Evolutionary conservation across 2,888 invertebrate species (phyloP).

Genomic region (Vanessa cardui): DNA sequence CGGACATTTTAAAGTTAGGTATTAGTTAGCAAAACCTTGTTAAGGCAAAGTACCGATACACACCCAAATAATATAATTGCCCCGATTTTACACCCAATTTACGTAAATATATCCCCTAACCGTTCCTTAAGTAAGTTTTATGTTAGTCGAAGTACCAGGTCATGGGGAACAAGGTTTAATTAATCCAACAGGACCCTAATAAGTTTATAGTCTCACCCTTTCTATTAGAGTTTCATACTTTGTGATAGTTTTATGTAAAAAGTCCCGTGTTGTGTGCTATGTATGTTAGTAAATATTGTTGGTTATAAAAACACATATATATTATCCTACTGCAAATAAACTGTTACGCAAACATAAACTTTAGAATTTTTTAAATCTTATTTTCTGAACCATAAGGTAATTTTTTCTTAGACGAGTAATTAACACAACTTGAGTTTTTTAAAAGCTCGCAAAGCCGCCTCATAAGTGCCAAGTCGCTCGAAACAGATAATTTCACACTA

Average conservation of each 20-base stretch:
- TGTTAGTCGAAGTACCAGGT: conserved; percentile 11
- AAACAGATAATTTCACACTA: no score
- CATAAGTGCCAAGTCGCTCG: no score
- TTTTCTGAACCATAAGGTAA: no score
- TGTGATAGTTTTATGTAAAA: conserved; percentile 15
- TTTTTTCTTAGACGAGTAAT: no score
- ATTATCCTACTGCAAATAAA: no score
- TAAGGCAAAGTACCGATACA: not conserved
- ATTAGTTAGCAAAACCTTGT: not conserved
- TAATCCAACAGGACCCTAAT: conserved; percentile 56
- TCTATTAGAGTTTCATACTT: conserved; percentile 20
- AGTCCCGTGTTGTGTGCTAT: not conserved
- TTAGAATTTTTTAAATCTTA: no score
- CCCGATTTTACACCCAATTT: conserved; percentile 1
- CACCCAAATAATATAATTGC: conserved; percentile 2
- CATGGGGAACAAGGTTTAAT: conserved; percentile 53
- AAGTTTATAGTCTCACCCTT: conserved; percentile 44
- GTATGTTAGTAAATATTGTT: no score
- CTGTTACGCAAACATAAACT: no score
- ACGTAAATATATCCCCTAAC: not conserved
- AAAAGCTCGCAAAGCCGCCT: no score
- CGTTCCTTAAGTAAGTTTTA: conserved; percentile 1
- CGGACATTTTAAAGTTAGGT: no score
- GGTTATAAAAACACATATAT: no score
- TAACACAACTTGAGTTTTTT: no score